phyloP scores from a whole-genome alignment of 2,888 invertebrate species.

The Melanostoma mellinum region DNA sequence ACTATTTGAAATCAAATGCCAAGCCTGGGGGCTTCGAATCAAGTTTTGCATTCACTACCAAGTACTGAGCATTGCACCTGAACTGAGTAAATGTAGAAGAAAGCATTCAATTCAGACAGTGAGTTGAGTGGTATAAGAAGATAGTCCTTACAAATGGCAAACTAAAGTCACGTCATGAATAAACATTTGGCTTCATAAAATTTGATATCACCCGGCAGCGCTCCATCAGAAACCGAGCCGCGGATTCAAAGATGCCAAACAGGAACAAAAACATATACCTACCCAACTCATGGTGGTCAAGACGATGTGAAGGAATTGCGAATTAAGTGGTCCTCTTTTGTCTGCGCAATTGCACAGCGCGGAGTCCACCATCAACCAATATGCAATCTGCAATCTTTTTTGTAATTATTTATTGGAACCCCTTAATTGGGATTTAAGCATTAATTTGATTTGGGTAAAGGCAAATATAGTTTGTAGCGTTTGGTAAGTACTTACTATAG shows the following conservation, averaged over 20 bases:
- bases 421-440: constrained; percentile 72
- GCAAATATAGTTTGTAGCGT: constrained; percentile 37
- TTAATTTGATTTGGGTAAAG: constrained; percentile 66
- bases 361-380: constrained; percentile 9
- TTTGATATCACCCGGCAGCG: constrained; percentile 67
- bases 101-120: constrained; percentile 28
- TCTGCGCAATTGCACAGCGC: constrained; percentile 25
- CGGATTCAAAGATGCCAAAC: neutral
- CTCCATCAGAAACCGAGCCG: constrained; percentile 20
- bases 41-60: constrained; percentile 23
- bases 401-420: constrained; percentile 71
- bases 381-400: constrained; percentile 63
- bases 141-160: constrained; percentile 47
- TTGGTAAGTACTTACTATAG: neutral
- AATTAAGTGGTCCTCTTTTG: constrained; percentile 58
- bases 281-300: constrained; percentile 40
- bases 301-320: constrained; percentile 54
- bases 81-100: constrained; percentile 48
- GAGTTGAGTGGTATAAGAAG: constrained; percentile 5
- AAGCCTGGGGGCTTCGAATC: constrained; percentile 1
- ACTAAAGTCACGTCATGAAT: constrained; percentile 62
- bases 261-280: neutral
- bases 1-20: constrained; percentile 59
- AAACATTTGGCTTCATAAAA: constrained; percentile 71
- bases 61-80: constrained; percentile 56